phyloP scores from a whole-genome alignment of 2,113 vertebrate species.

The Dermatemys mawii region DNA sequence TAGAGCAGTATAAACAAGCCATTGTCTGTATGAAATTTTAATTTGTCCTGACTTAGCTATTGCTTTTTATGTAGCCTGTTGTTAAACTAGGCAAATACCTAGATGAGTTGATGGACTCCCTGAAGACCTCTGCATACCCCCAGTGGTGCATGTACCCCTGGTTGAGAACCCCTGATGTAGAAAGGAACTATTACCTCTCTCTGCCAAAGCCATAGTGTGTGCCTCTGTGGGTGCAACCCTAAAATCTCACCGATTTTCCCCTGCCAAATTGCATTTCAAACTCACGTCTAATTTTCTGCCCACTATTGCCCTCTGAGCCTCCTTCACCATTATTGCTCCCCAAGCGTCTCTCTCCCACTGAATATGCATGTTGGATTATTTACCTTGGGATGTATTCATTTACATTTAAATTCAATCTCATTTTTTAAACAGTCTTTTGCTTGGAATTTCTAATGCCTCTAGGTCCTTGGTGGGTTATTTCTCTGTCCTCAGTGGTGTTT shows the following conservation, averaged over 20 bases:
- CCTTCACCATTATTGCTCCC: background rate
- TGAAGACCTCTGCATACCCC: no score
- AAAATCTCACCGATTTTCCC: background rate
- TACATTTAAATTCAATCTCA: background rate
- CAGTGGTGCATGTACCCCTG: no score
- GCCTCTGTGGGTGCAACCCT: background rate
- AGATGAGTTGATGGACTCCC: no score
- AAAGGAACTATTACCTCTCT: constrained; percentile 9
- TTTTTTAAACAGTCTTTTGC: background rate
- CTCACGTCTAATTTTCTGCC: background rate
- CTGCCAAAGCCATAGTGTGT: background rate
- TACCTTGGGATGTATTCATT: background rate
- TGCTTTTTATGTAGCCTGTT: no score
- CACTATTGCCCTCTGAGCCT: fast-evolving
- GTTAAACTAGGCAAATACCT: no score
- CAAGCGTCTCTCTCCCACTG: background rate
- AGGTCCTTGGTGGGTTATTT: background rate
- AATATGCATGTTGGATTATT: background rate
- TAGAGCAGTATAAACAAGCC: no score
- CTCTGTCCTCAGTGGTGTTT: background rate
- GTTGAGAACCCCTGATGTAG: background rate
- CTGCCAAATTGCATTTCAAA: background rate
- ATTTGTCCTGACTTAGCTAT: no score
- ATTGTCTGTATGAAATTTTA: no score
- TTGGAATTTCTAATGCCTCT: background rate